phyloP scores from a whole-genome alignment of 2,113 vertebrate species.

The Amblyopsis rosae region DNA sequence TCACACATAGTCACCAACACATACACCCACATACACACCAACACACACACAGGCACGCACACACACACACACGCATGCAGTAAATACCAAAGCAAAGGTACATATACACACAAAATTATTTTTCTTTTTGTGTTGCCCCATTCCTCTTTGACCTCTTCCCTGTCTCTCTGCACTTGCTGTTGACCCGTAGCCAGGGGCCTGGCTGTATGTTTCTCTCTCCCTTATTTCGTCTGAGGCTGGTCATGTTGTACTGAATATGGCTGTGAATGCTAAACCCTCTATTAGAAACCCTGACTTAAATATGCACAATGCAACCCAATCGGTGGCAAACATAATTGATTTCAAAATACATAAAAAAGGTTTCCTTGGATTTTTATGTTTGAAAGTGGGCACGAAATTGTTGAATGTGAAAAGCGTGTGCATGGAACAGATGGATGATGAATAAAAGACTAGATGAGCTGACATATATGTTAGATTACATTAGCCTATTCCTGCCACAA shows the following conservation, averaged over 20 bases:
- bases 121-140: slow-evolving; percentile 2
- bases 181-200: not conserved
- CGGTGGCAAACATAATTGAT: not conserved
- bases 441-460: too few species aligned
- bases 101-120: not conserved
- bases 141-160: not conserved
- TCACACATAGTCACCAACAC: not conserved
- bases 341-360: too few species aligned
- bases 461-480: too few species aligned
- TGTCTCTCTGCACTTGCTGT: not conserved
- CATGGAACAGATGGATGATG: too few species aligned
- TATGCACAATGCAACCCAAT: not conserved
- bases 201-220: not conserved
- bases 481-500: too few species aligned
- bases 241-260: not conserved
- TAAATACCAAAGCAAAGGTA: not conserved
- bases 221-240: not conserved
- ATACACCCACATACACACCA: slow-evolving; percentile 9
- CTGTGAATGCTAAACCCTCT: not conserved
- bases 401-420: too few species aligned
- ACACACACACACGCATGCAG: not conserved
- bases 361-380: too few species aligned
- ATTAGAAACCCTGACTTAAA: not conserved
- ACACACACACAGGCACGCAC: slow-evolving; percentile 4
- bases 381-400: too few species aligned